Base-by-base conservation (phyloP, 2,888 invertebrate species). In the Philhelius pedissequus region DNA sequence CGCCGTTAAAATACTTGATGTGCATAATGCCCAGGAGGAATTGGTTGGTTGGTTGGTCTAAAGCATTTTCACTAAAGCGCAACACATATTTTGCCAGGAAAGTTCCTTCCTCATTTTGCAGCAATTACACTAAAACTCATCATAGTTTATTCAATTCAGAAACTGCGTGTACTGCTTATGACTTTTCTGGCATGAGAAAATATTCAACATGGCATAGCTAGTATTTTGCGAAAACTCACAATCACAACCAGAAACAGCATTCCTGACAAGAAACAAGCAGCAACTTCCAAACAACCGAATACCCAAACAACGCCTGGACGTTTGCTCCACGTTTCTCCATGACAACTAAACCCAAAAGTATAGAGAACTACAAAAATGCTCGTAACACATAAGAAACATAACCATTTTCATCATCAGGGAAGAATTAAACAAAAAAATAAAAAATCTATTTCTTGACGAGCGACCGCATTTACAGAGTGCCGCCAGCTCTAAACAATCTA, bases 381-480 rank as follows among this genome's bases (percentile, higher is more conserved):
- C n/a, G n/a, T 15, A 40, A 38, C 38, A 54, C 30, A 30, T 35
- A 73, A 60, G 32, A 70, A 54, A 70, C 38, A 45, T 60, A 76
- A 38, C 38, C 45, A 48, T 45, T 62, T 48, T 38, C 35, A 50
- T 58, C 64, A 48, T 38, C 68, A 52, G 38, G 58, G 62, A 43
- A 45, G 62, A 68, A 70, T 70, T 69, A 64, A 69, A 52, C 54
- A 60, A 38, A 43, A 11, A 64, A 69, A 52, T 54, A 60, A 38
- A 43, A 11, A 4, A 48, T 35, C 38, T 35, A 43, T 40, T 81
- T 52, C 56, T 48, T 58, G 50, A 35, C 68, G 50, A 54, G 73
- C 70, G 50, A 81, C 76, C 77, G 54, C 77, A 82, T 73, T 70
- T 68, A 82, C 71, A 73, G 62, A 68, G 35, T 18, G 71, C 54